Base-by-base conservation (phyloP, 2,797 vertebrate genomes). In the Hemitrygon akajei region DNA sequence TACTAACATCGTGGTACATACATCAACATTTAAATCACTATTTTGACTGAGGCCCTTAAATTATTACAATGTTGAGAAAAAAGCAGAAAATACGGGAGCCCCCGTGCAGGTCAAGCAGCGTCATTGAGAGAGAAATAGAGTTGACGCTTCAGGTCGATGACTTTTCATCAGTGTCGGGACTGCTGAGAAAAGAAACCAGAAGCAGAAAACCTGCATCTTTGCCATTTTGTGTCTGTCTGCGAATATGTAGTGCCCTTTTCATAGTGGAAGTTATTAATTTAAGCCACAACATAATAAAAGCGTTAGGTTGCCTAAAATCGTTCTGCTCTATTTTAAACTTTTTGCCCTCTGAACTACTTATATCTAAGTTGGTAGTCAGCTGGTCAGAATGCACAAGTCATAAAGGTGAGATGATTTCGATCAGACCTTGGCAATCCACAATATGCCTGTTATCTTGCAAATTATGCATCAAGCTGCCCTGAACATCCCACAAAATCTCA, bases 361-460 rank as follows among this genome's bases (percentile, higher is more conserved):
- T 40, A 80, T 69, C 71, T 34, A 47, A 94, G 79, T 79, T 25
- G 47, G 86, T 69, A 34, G 27, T 14, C n/a, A n/a, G 37, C 66
- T 60, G 27, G 25, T 37, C 76, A 40, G 91, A 75, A 47, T 92
- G 87, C 20, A 63, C 76, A 94, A 79, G 58, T 1, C 40, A 11
- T 73, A 47, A 16, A 34, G 94, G 93, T 94, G 94, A 95, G 94
- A 77, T 82, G 94, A 94, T n/a, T 69, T 18, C 9, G 25, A 96
- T 95, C 94, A 95, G 94, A 94, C 95, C 95, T 95, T 18, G 94
- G 94, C 94, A 95, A 95, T 95, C 94, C 96, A 95, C 95, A 95
- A 94, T 94, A 95, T 95, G 95, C 91, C 95, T 95, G 95, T 96
- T 95, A 95, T 95, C 95, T 96, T 94, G 95, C 94, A 95, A 95